These are phyloP conservation scores for sheep (Ovis aries) DNA, from an alignment of 2,113 vertebrate species.

Conservation along the genomic window ARS-UI_Ramb_v3.0 NC_056069.1:71160001-71160500, in stretches of 20 bases:
- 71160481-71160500: not conserved
- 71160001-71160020: accelerated
- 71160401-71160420: accelerated
- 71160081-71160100: accelerated
- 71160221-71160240: accelerated
- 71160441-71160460: not conserved
- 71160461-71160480: not conserved
- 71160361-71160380: accelerated
- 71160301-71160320: too few relatives aligned
- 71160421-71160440: accelerated
- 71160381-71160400: not conserved
- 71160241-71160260: accelerated
- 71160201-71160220: not conserved
- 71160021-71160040: accelerated
- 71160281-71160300: accelerated
- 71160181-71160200: not conserved
- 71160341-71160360: accelerated
- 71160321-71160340: accelerated
- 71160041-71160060: accelerated
- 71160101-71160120: not conserved
- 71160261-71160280: too few relatives aligned
- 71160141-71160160: too few relatives aligned
- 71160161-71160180: not conserved
- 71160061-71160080: accelerated
- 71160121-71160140: accelerated